Evolutionary conservation across 2,797 vertebrate genomes (phyloP), one percentile per base, ranked within the genome.

Genomic region (Coluber constrictor): DNA sequence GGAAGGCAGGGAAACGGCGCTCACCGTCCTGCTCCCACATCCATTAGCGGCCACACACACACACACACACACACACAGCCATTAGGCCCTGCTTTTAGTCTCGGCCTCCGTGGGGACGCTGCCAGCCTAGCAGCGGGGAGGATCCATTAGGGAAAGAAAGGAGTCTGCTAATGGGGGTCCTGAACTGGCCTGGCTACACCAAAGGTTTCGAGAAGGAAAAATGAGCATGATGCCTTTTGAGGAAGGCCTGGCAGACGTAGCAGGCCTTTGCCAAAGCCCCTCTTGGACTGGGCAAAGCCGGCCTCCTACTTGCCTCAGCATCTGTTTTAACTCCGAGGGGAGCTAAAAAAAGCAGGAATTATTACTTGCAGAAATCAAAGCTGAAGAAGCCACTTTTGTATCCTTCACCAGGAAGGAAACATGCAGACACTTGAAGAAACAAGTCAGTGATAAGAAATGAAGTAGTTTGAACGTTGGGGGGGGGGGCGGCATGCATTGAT

Each of bases 21-120:
- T 16, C 95, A 93, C 94, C 96, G 95, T 95, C 96, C 95, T 95
- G 93, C 94, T 95, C 96, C 96, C 93, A 93, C 97, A 96, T 96
- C 95, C 94, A 97, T 94, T 91, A 6, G 91, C 86, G 91, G 86
- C 95, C 94, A 94, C 51, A 54, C 51, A 54, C 6, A 94, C 95
- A 0, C 51, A 54, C 6, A 94, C 95, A 0, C 57, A 92, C 86
- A 4, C 11, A 0, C 61, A 7, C 13, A 96, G 95, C 96, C 96
- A 97, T 97, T 97, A 97, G 89, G 86, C 88, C 91, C 90, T 95
- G 95, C 94, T 92, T 94, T 95, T 0, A 59, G 96, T 95, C 93
- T 91, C 0, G 87, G 1, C 27, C 90, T 93, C 96, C 93, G 0
- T 90, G 88, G 96, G 95, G 97, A 97, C 89, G 2, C 0, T 3